phyloP scores from a whole-genome alignment of 30 jellyfish, hydroid and myxozoan species.

The Hydra vulgaris region DNA sequence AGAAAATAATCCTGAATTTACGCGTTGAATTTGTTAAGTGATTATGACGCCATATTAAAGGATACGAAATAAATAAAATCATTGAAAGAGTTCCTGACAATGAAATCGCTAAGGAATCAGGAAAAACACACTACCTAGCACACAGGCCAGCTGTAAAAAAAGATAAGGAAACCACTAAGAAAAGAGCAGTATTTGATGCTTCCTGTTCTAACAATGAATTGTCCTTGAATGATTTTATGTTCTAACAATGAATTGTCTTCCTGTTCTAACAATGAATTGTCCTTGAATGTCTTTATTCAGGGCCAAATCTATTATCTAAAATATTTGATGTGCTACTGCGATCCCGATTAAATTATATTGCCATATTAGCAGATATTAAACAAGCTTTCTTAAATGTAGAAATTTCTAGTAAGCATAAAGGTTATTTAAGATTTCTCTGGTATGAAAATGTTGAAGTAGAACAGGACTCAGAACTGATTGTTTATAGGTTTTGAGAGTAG shows the following conservation, averaged over 20 bases:
- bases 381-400: constrained; percentile 33
- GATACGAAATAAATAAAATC: neutral
- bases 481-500: neutral
- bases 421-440: constrained; percentile 34
- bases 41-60: constrained; percentile 1
- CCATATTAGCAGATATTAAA: constrained; percentile 20
- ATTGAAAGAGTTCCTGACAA: constrained; percentile 2
- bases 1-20: neutral
- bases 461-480: neutral
- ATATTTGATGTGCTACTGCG: constrained; percentile 25
- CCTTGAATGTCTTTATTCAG: constrained; percentile 1
- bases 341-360: constrained; percentile 3
- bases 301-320: constrained; percentile 4
- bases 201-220: constrained; percentile 4
- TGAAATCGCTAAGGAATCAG: neutral
- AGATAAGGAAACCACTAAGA: neutral
- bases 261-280: neutral
- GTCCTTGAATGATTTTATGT: neutral
- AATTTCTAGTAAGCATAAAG: constrained; percentile 23
- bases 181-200: constrained; percentile 7
- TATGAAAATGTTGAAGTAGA: constrained; percentile 1
- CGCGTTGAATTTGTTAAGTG: constrained; percentile 1
- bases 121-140: neutral
- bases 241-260: too few species aligned
- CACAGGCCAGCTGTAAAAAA: neutral